Evolutionary conservation across 2,113 vertebrate species (phyloP).

Genomic region (Macquaria ambigua): DNA sequence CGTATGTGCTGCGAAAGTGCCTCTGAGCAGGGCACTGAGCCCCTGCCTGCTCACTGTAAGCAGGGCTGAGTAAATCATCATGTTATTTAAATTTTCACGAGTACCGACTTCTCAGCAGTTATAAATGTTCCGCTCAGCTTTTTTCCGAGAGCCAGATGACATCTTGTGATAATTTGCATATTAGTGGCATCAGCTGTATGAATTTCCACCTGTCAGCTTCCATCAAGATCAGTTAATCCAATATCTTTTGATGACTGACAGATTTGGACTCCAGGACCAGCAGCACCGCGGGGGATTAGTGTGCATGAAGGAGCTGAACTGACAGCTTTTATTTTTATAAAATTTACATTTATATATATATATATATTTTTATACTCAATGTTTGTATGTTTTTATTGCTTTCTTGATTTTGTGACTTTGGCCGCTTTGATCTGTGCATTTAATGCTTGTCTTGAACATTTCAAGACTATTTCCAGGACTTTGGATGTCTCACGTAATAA

Average conservation of each 20-base stretch:
- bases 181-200: neutral
- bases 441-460: neutral
- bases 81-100: neutral
- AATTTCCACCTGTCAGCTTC: neutral
- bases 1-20: neutral
- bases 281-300: neutral
- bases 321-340: neutral
- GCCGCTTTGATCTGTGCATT: neutral
- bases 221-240: neutral
- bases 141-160: neutral
- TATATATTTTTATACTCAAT: neutral
- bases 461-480: no score
- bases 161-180: neutral
- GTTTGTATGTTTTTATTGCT: neutral
- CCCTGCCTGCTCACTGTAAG: neutral
- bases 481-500: neutral
- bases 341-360: neutral
- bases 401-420: neutral
- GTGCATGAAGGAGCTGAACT: neutral
- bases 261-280: neutral
- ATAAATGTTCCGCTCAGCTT: neutral
- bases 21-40: neutral
- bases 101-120: neutral
- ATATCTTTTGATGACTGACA: neutral
- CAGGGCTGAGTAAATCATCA: neutral